These are phyloP conservation scores for Spea multiplicata DNA, from an alignment of 2,113 vertebrate genomes.

Conservation along the genomic window DNA sequence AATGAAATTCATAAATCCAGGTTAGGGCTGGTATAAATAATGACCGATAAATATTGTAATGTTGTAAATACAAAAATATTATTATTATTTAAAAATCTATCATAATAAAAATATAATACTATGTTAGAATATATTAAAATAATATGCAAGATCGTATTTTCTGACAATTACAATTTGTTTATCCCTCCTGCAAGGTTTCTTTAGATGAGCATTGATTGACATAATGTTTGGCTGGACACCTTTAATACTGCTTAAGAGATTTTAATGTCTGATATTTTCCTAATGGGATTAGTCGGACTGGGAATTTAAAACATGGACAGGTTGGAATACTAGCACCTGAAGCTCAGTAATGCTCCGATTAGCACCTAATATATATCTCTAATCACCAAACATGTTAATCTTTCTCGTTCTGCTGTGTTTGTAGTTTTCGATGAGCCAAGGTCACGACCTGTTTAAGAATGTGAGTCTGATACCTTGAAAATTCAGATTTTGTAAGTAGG, in stretches of 20 bases:
- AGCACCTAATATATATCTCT: conserved; percentile 35
- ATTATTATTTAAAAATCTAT: too few species aligned
- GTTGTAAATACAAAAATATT: too few species aligned
- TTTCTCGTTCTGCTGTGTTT: conserved; percentile 17
- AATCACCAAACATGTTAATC: conserved; percentile 23
- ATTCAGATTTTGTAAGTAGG: background rate
- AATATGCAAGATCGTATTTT: background rate
- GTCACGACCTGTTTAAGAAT: background rate
- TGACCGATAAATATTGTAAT: too few species aligned
- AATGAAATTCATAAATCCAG: too few species aligned
- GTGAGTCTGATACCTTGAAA: background rate
- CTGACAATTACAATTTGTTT: background rate
- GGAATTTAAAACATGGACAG: conserved; percentile 62
- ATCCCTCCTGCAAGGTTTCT: background rate
- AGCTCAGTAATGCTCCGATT: conserved; percentile 56
- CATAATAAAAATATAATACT: too few species aligned
- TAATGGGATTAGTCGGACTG: conserved; percentile 73
- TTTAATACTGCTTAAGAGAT: conserved; percentile 74
- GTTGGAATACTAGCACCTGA: conserved; percentile 61
- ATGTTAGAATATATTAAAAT: too few species aligned
- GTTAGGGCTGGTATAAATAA: too few species aligned
- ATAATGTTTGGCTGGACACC: conserved; percentile 69
- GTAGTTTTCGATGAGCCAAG: conserved; percentile 1
- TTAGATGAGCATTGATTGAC: conserved; percentile 52
- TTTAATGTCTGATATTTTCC: conserved; percentile 79